These are phyloP conservation scores for Tholera decimalis DNA, from an alignment of 2,888 invertebrate species.

Conservation along the genomic window DNA sequence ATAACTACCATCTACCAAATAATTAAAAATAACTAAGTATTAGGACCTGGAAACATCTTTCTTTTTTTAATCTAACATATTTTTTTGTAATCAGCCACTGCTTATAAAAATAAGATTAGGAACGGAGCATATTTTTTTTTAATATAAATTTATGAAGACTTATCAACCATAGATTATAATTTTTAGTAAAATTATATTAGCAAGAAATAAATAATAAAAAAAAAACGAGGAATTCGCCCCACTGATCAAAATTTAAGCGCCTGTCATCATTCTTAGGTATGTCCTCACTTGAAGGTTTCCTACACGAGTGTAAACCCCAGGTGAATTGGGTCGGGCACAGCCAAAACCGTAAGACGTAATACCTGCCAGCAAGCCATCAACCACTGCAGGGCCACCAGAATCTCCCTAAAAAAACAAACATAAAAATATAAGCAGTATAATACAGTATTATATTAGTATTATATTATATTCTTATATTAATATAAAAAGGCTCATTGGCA, in stretches of 20 bases:
- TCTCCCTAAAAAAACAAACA: constrained; percentile 76
- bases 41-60: too few species aligned
- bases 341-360: constrained; percentile 76
- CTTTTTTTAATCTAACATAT: too few species aligned
- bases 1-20: neutral
- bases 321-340: constrained; percentile 73
- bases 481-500: too few species aligned
- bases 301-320: constrained; percentile 72
- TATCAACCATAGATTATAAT: neutral
- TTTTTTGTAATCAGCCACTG: constrained; percentile 7
- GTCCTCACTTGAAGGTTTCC: neutral
- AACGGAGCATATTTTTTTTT: too few species aligned
- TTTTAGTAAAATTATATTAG: neutral
- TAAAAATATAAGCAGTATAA: neutral
- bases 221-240: neutral
- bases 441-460: too few species aligned
- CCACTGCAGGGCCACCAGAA: constrained; percentile 79
- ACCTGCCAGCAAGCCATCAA: constrained; percentile 65
- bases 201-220: neutral
- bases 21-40: constrained; percentile 4
- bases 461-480: too few species aligned
- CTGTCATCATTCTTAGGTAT: constrained; percentile 3
- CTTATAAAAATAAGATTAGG: neutral
- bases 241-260: neutral
- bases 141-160: too few species aligned